Evolutionary conservation across 2,113 vertebrate genomes (phyloP).

Genomic region (Dicentrarchus labrax): DNA sequence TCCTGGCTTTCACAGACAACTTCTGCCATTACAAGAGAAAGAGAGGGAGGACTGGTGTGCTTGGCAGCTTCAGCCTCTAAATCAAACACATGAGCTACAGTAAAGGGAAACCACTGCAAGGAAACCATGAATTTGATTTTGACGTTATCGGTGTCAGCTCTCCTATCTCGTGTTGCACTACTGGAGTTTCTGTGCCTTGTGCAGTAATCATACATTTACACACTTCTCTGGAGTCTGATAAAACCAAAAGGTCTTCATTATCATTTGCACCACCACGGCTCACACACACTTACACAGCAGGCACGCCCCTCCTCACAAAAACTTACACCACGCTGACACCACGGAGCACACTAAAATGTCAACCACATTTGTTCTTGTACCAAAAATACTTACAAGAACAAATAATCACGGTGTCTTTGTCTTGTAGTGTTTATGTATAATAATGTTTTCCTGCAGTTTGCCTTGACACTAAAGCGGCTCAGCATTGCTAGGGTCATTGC

Average conservation of each 20-base stretch:
- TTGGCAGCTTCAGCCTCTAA: constrained; percentile 67
- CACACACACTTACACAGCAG: constrained; percentile 35
- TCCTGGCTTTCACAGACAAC: constrained; percentile 50
- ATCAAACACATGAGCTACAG: constrained; percentile 64
- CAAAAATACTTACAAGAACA: constrained; percentile 16
- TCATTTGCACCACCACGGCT: constrained; percentile 40
- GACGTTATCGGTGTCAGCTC: constrained; percentile 49
- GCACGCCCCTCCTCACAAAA: constrained; percentile 24
- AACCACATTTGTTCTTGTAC: constrained; percentile 15
- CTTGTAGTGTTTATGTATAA: constrained; percentile 12
- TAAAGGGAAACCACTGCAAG: constrained; percentile 62
- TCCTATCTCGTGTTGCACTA: constrained; percentile 42
- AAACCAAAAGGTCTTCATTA: constrained; percentile 35
- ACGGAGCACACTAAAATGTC: constrained; percentile 23
- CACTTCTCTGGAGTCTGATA: constrained; percentile 39
- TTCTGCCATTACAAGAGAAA: constrained; percentile 30
- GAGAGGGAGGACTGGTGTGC: constrained; percentile 58
- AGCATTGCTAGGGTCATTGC: neutral
- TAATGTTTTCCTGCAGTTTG: neutral
- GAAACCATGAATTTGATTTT: constrained; percentile 75
- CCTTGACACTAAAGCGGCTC: neutral
- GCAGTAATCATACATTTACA: constrained; percentile 36
- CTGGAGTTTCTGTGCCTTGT: constrained; percentile 20
- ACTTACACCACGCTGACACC: constrained; percentile 11
- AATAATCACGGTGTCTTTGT: constrained; percentile 11